A percentile compares a stretch with the other conserved stretches of the same genome.
Evolutionary conservation across 2,113 vertebrate species (phyloP).

Genomic region (Sisor rabdophorus): DNA sequence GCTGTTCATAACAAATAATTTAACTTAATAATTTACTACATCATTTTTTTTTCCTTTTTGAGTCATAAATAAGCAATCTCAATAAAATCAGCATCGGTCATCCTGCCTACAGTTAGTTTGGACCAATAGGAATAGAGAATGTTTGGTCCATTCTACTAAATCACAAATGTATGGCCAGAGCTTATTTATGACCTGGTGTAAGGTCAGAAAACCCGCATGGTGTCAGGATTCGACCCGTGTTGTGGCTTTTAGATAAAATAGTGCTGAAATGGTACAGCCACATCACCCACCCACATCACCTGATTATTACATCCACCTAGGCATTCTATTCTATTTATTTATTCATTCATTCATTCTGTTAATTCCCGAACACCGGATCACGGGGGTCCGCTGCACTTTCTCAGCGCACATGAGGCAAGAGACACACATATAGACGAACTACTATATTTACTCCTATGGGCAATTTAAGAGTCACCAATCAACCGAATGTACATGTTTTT

Average conservation of each 20-base stretch:
- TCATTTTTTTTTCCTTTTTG: neutral
- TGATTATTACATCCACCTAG: constrained; percentile 48
- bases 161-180: constrained; percentile 58
- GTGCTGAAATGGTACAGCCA: constrained; percentile 59
- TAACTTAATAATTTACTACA: no score
- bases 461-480: no score
- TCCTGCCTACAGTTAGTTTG: constrained; percentile 12
- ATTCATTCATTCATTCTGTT: no score
- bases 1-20: neutral
- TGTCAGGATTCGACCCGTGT: constrained; percentile 1
- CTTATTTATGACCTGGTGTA: constrained; percentile 64
- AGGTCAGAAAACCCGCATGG: constrained; percentile 53
- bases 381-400: no score
- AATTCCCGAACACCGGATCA: no score
- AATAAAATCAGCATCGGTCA: constrained; percentile 2
- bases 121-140: constrained; percentile 30
- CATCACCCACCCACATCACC: constrained; percentile 58
- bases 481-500: no score
- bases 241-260: constrained; percentile 60
- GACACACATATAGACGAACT: no score
- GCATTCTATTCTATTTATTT: no score
- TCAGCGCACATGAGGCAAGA: no score
- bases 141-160: constrained; percentile 52
- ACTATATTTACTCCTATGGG: no score
- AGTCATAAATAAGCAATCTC: neutral